Evolutionary conservation across 2,888 invertebrate genomes (phyloP).

Genomic region (Leptopterna dolabrata): DNA sequence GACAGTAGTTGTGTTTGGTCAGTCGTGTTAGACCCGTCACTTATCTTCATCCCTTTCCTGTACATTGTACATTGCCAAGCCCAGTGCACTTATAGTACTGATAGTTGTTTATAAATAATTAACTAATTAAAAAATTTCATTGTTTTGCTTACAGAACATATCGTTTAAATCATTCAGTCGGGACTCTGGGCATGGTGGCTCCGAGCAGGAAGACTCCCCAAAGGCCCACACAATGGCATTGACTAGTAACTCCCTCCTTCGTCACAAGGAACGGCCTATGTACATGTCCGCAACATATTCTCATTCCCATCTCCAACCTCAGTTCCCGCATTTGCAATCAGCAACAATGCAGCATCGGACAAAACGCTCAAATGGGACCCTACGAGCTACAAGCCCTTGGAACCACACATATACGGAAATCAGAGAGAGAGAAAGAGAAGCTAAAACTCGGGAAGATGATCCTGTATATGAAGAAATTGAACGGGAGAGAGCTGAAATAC

Average conservation of each 20-base stretch:
- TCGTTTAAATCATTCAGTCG: constrained; percentile 83
- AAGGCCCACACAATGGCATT: constrained; percentile 58
- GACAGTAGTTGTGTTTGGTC: too few relatives aligned
- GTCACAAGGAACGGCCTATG: constrained; percentile 58
- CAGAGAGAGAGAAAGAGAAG: constrained; percentile 67
- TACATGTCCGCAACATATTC: constrained; percentile 58
- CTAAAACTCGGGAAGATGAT: constrained; percentile 72
- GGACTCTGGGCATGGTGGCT: constrained; percentile 74
- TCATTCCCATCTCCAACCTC: constrained; percentile 58
- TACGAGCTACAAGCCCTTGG: constrained; percentile 71
- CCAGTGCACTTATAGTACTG: too few relatives aligned
- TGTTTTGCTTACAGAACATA: constrained; percentile 77
- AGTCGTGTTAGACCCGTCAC: too few relatives aligned
- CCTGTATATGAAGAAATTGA: constrained; percentile 87
- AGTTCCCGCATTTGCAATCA: constrained; percentile 56
- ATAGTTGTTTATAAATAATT: too few relatives aligned
- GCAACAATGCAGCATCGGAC: constrained; percentile 69
- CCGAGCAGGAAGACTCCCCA: constrained; percentile 76
- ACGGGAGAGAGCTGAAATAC: constrained; percentile 68
- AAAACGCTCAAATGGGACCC: constrained; percentile 66
- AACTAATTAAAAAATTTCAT: neutral
- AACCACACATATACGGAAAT: constrained; percentile 86
- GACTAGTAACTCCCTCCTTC: constrained; percentile 56
- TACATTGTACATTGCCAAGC: too few relatives aligned
- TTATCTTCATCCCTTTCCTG: too few relatives aligned